Base-by-base conservation (phyloP, 2,888 invertebrate species). In the Drosophila aldrichi region DNA sequence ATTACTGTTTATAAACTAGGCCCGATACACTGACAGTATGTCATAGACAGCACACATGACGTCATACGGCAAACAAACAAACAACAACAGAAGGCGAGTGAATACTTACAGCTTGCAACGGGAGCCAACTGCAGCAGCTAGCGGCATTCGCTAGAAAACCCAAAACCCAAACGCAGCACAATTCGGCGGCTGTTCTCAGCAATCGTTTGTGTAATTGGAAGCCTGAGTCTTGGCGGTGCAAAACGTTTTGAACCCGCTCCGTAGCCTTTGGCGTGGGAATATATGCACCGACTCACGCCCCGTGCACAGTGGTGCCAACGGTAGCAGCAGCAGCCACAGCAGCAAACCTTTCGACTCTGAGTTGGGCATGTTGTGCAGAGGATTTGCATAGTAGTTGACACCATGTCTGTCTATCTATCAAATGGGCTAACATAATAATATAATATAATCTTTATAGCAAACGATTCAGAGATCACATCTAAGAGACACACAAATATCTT, bases 171-270 rank as follows among this genome's bases (percentile, higher is more conserved):
- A 86, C 76, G 77, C 79, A 74, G 82, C 85, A 79, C 74, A 79
- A 88, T 83, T 83, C 82, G 68, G 69, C 79, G 77, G 59, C 79
- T 79, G 74, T 80, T 84, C 87, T 88, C 88, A 84, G 89, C 89
- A 82, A 88, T 74, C 67, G 69, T 81, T 79, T 82, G 82, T 82
- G 89, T 86, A 84, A 88, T 88, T 82, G 76, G 84, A 84, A 86
- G 83, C 89, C 89, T 70, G 72, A 67, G 66, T 64, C 74, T 69
- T 66, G 81, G 88, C 77, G 67, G 67, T n/a, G 69, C 84, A 83
- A 83, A 88, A 88, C 88, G 83, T 73, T 83, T 88, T 83, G 85
- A 83, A 82, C 83, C 82, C 88, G 77, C 85, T 73, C 60, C 65
- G 77, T 81, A 81, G 75, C 87, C 75, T 81, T 77, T 79, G 83